These are phyloP conservation scores for Montipora sp. DNA, from an alignment of 64 coral and sea anemone species.

Conservation along the genomic window DNA sequence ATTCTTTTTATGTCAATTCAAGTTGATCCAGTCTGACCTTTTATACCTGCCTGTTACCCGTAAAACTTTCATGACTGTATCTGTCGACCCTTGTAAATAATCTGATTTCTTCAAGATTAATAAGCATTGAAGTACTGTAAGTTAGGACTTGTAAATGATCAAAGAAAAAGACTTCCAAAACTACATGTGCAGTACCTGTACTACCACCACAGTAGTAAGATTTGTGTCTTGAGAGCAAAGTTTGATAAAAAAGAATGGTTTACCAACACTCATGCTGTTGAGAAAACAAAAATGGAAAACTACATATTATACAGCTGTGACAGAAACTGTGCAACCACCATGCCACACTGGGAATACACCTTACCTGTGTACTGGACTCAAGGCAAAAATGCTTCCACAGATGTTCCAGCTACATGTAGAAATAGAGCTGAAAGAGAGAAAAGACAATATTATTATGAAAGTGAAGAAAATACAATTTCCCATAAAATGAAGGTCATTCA, in stretches of 20 bases:
- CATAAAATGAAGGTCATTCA: background rate
- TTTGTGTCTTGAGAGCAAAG: slow-evolving; percentile 38
- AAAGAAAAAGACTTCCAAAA: too few species aligned
- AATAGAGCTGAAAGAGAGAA: background rate
- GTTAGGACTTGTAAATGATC: background rate
- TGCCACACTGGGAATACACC: too few species aligned
- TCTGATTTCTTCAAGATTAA: too few species aligned
- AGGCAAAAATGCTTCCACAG: background rate
- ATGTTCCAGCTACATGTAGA: slow-evolving; percentile 14
- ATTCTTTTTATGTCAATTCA: too few species aligned
- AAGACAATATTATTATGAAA: background rate
- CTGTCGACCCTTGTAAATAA: too few species aligned
- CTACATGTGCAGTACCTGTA: slow-evolving; percentile 20
- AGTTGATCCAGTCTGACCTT: too few species aligned
- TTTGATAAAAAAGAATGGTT: slow-evolving; percentile 74
- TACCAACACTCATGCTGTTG: slow-evolving; percentile 25
- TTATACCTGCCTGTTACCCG: too few species aligned
- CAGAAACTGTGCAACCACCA: too few species aligned
- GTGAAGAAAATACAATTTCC: background rate
- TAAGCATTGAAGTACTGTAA: too few species aligned
- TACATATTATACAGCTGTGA: background rate
- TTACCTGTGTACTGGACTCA: slow-evolving; percentile 43
- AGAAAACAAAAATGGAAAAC: background rate
- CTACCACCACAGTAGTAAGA: slow-evolving; percentile 43
- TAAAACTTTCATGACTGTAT: too few species aligned